These are phyloP conservation scores for Nestor notabilis DNA, from an alignment of 2,113 vertebrate genomes.

Conservation along the genomic window DNA sequence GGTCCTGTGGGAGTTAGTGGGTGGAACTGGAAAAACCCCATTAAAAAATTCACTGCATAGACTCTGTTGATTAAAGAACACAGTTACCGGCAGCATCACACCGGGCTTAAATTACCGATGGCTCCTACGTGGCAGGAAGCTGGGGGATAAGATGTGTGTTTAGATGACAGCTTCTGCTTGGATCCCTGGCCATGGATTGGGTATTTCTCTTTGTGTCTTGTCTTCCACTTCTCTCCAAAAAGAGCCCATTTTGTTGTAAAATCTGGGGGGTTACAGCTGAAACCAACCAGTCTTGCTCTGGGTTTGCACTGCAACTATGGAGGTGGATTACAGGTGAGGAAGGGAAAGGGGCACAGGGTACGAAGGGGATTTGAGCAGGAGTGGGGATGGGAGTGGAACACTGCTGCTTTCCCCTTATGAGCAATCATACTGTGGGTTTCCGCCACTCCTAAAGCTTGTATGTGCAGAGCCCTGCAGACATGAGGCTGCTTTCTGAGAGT, in stretches of 20 bases:
- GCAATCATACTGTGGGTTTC: background rate
- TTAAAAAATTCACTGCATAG: slow-evolving; percentile 9
- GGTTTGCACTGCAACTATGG: background rate
- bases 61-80: background rate
- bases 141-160: background rate
- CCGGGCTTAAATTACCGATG: background rate
- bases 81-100: background rate
- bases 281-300: background rate
- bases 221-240: background rate
- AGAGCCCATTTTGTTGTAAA: background rate
- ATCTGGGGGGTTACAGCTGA: background rate
- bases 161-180: background rate
- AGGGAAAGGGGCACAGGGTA: background rate
- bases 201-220: background rate
- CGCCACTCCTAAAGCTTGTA: background rate
- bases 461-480: background rate
- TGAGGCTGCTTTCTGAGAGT: background rate
- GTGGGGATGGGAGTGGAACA: fast-evolving
- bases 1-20: background rate
- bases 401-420: background rate
- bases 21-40: slow-evolving; percentile 12
- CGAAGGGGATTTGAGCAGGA: background rate
- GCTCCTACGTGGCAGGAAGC: background rate
- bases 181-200: background rate
- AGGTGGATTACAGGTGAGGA: background rate